These are phyloP conservation scores for Pocota personata DNA, from an alignment of 2,888 invertebrate species.

Conservation along the genomic window DNA sequence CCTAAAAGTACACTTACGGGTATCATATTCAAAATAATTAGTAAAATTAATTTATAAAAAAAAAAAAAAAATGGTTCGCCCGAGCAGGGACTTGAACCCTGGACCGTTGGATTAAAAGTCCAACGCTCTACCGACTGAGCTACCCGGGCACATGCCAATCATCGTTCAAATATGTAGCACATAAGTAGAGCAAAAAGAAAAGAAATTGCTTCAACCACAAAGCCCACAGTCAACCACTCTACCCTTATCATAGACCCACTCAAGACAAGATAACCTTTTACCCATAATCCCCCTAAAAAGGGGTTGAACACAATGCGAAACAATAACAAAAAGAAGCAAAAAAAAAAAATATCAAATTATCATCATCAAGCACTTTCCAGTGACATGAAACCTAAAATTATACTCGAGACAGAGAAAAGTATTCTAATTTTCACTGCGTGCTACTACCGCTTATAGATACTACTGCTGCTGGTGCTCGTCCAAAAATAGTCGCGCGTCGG, in stretches of 20 bases:
- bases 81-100: constrained; percentile 80
- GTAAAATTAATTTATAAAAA: not conserved
- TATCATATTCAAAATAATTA: no score
- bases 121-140: constrained; percentile 79
- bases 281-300: constrained; percentile 17
- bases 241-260: constrained; percentile 26
- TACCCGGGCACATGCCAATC: constrained; percentile 72
- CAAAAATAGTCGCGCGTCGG: constrained; percentile 35
- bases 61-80: constrained; percentile 72
- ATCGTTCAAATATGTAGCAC: not conserved
- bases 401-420: constrained; percentile 10
- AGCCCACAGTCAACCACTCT: not conserved
- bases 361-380: constrained; percentile 31
- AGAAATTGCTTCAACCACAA: no score
- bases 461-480: not conserved
- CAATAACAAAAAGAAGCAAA: not conserved
- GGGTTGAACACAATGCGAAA: not conserved
- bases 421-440: constrained; percentile 42
- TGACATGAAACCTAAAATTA: constrained; percentile 40
- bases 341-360: constrained; percentile 31
- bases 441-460: not conserved
- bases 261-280: constrained; percentile 32
- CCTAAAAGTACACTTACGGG: no score
- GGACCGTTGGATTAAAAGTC: constrained; percentile 80
- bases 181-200: not conserved